Evolutionary conservation across 2,113 vertebrate species (phyloP), one percentile per base, ranked within the genome.

Genomic region (Trinectes maculatus): DNA sequence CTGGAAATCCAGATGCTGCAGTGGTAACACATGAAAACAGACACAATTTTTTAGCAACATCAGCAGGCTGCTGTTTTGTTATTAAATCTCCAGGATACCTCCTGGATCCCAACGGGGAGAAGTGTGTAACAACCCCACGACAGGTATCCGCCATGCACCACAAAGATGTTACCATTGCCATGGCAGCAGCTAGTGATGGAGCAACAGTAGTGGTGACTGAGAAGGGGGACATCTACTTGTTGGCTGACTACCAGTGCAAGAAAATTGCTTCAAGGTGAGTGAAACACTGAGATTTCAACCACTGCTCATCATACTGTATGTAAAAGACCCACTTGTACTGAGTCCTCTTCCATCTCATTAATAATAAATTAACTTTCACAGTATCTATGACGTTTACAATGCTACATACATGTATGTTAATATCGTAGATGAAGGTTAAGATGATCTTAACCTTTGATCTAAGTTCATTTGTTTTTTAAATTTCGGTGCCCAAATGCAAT

Each of bases 221-320:
- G 71, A 96, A 93, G 84, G 97, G 97, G 64, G 97, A 98, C 54
- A 90, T 98, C 80, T 98, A 98, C 90, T 91, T 98, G 73, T 91
- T 99, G 71, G 84, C 94, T 33, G 95, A 97, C 63, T 98, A 98
- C 87, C 96, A 98, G 78, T 99, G 97, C 93, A 99, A 98, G 86
- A 99, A 98, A 91, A 90, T 99, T 78, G 96, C 96, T 73, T 97
- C 98, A 13, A 98, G 94, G 98, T 98, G 86, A 85, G 19, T 28
- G 1, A 19, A 46, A 43, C 15, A 15, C n/a, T 3, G 18, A 1
- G 4, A 10, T 0, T 42, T 57, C 16, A 42, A 39, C 4, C 8
- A 26, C 6, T 5, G 10, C 22, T 40, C 10, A 37, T 26, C 12
- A 21, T 19, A 55, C 8, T 59, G n/a, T 2, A 43, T 19, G 16